phyloP scores from a whole-genome alignment of 2,113 vertebrate species.

The Calyptomena viridis region DNA sequence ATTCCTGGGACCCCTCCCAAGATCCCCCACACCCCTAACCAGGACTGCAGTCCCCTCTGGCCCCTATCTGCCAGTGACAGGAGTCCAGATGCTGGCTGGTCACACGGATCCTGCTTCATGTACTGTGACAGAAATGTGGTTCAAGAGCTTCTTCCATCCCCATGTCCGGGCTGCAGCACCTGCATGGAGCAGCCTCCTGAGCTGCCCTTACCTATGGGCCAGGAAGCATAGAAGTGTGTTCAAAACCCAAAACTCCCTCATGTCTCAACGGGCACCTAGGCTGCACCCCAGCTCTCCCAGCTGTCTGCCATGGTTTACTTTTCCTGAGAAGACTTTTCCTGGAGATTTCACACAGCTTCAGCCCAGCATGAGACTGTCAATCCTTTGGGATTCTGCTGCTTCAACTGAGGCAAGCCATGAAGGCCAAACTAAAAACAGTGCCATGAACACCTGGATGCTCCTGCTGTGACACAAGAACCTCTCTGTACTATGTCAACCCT shows the following conservation, averaged over 20 bases:
- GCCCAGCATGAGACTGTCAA: rapidly evolving
- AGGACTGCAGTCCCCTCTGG: background rate
- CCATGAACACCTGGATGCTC: background rate
- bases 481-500: background rate
- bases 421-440: background rate
- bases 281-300: background rate
- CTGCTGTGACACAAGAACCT: rapidly evolving
- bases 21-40: no score
- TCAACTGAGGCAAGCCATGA: background rate
- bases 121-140: background rate
- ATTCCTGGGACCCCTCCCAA: no score
- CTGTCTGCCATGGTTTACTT: background rate
- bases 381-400: background rate
- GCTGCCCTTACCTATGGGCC: background rate
- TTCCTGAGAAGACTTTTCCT: background rate
- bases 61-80: background rate
- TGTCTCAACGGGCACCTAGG: background rate
- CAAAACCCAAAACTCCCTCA: rapidly evolving
- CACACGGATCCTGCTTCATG: background rate
- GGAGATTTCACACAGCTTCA: background rate
- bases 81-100: background rate
- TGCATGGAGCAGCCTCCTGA: rapidly evolving
- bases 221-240: background rate
- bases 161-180: rapidly evolving
- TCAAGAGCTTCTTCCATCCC: background rate